phyloP scores from a whole-genome alignment of 2,797 vertebrate genomes.

The Serranus cabrilla region DNA sequence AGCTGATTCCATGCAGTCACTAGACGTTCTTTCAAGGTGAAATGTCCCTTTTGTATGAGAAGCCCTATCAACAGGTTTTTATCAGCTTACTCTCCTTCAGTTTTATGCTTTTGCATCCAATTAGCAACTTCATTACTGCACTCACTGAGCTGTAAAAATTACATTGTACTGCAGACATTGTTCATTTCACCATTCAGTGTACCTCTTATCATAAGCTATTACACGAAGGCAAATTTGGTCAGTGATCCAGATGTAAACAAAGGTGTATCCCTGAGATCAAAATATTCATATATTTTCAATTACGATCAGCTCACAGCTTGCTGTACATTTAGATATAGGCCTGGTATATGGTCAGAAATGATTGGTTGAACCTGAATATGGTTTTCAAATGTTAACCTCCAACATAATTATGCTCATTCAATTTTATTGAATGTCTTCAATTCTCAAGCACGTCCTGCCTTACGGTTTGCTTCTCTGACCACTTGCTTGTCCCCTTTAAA shows the following conservation, averaged over 20 bases:
- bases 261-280: not conserved
- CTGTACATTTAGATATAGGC: no score
- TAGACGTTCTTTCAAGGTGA: not conserved
- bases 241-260: constrained; percentile 22
- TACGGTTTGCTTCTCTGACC: constrained; percentile 5
- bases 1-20: no score
- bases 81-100: constrained; percentile 21
- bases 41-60: not conserved
- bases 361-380: not conserved
- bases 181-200: constrained; percentile 9
- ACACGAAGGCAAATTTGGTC: constrained; percentile 17
- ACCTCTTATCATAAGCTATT: constrained; percentile 22
- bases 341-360: not conserved
- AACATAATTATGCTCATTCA: not conserved
- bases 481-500: constrained; percentile 36
- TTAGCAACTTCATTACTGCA: constrained; percentile 52
- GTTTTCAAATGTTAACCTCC: not conserved
- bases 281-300: not conserved
- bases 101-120: constrained; percentile 42
- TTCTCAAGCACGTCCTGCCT: not conserved
- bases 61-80: constrained; percentile 25
- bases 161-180: constrained; percentile 17
- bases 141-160: constrained; percentile 34
- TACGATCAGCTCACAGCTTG: not conserved
- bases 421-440: not conserved